Evolutionary conservation across 2,113 vertebrate genomes (phyloP).

Genomic region (Mohoua ochrocephala): DNA sequence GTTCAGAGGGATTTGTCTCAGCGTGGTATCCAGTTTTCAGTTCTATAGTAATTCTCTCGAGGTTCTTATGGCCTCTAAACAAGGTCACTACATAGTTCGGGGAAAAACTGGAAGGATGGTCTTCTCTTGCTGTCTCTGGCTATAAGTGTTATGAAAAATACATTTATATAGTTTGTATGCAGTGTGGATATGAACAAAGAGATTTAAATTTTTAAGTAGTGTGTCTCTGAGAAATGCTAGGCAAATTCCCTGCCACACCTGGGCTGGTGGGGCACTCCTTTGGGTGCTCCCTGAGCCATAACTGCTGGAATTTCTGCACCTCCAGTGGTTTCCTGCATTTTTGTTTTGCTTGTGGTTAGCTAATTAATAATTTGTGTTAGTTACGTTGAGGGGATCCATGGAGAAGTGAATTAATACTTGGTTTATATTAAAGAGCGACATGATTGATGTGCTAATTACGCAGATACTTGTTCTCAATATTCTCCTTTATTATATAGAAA

Average conservation of each 20-base stretch:
- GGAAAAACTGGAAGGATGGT: not conserved
- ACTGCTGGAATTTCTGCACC: not conserved
- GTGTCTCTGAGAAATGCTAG: not conserved
- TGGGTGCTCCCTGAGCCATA: not conserved
- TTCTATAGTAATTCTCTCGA: not conserved
- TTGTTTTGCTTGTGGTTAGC: not conserved
- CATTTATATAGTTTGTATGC: not conserved
- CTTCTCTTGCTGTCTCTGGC: not conserved
- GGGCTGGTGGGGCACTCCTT: not conserved
- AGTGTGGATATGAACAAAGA: not conserved
- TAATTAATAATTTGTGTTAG: slow-evolving; percentile 28
- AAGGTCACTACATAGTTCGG: not conserved
- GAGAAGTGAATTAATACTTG: slow-evolving; percentile 21
- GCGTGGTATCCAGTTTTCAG: not conserved
- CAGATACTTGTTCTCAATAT: slow-evolving; percentile 6
- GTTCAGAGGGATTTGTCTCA: not conserved
- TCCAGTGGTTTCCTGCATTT: not conserved
- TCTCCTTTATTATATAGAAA: slow-evolving; percentile 10
- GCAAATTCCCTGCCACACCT: not conserved
- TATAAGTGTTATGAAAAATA: not conserved
- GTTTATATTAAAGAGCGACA: not conserved
- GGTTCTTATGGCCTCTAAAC: not conserved
- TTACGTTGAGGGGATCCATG: not conserved
- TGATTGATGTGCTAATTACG: slow-evolving; percentile 52
- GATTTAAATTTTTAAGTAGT: not conserved